Evolutionary conservation across 2,797 vertebrate genomes (phyloP), one percentile per base, ranked within the genome.

Genomic region (Hippopotamyrus pictus): DNA sequence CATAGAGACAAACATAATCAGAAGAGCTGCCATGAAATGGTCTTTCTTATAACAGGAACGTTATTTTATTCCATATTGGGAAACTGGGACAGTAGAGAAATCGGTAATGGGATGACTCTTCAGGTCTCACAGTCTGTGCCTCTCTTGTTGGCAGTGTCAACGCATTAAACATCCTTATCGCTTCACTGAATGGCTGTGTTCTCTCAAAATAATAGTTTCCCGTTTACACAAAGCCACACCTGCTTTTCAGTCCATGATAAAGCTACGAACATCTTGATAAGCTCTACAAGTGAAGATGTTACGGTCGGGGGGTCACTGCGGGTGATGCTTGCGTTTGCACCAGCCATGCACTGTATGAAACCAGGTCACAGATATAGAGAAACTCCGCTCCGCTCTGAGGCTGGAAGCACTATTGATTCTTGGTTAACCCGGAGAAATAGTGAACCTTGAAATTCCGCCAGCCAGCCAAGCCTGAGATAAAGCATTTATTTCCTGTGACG

Each of bases 341-440:
- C 41, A 44, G 73, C 33, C 73, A 0, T 19, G 41, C 1, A 0
- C 73, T 79, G 37, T 41, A 44, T 44, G 12, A 44, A 41, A 44
- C 37, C 37, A 44, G 17, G 73, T 44, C 33, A 79, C 37, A 79
- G 41, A 79, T 44, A 79, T 44, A 7, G 17, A 79, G n/a, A 50
- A n/a, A 84, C 82, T 84, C 2, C 41, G 51, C n/a, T 94, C 90
- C 93, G 94, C 90, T 90, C 91, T 93, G 92, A 90, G 92, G 89
- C 93, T 90, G 90, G 79, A 90, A 92, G 90, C 93, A 93, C 91
- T 96, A 97, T 98, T 96, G 97, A 98, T 98, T 97, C 92, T 95
- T 96, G 95, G 95, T 96, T 94, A 96, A 95, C 92, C 92, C 96
- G 94, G 91, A 94, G 93, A 95, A 48, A 91, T 90, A 91, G 92